phyloP scores from a whole-genome alignment of 2,797 vertebrate species.

The Hemitrygon akajei region DNA sequence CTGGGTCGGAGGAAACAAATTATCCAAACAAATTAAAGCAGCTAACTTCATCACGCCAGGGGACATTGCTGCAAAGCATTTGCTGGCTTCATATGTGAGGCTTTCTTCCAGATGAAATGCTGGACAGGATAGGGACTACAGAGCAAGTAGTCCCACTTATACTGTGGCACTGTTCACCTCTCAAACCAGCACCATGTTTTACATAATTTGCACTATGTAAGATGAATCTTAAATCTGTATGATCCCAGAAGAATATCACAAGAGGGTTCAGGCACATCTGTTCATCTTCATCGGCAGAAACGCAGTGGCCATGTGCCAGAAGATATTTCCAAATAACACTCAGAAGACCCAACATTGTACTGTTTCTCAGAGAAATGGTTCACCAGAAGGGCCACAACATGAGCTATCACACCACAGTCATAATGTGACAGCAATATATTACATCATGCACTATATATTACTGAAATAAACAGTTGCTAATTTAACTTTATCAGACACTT shows the following conservation, averaged over 20 bases:
- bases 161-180: not conserved
- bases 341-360: not conserved
- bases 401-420: not conserved
- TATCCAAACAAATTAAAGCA: not conserved
- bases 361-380: too few relatives aligned
- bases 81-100: not conserved
- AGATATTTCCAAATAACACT: not conserved
- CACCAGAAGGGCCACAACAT: too few relatives aligned
- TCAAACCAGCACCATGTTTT: not conserved
- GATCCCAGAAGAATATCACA: not conserved
- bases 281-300: not conserved
- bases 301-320: not conserved
- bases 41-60: not conserved
- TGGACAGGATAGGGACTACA: not conserved
- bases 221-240: not conserved
- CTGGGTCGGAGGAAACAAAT: not conserved
- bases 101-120: not conserved
- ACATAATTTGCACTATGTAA: not conserved
- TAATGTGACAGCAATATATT: not conserved
- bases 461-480: not conserved
- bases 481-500: not conserved
- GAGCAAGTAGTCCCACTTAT: not conserved
- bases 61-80: not conserved
- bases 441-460: not conserved
- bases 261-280: not conserved